phyloP scores from a whole-genome alignment of 2,888 invertebrate genomes.

The Ariolimax columbianus region DNA sequence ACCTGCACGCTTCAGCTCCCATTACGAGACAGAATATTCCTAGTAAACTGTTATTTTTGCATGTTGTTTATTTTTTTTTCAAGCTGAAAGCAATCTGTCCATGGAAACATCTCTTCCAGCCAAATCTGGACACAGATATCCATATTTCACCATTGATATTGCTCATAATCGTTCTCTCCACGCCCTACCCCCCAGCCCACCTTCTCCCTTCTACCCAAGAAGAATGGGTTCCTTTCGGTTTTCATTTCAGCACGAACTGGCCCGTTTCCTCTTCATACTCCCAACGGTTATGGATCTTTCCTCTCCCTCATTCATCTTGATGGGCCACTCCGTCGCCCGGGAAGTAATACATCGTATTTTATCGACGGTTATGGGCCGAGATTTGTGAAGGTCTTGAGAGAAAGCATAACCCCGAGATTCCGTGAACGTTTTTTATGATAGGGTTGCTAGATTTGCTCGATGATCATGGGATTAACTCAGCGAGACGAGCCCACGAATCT shows the following conservation, averaged over 20 bases:
- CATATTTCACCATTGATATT: slow-evolving; percentile 31
- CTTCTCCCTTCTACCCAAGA: not conserved
- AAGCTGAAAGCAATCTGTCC: not conserved
- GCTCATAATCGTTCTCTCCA: slow-evolving; percentile 5
- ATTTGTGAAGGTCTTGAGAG: slow-evolving; percentile 45
- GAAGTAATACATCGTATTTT: slow-evolving; percentile 38
- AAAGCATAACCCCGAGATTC: slow-evolving; percentile 38
- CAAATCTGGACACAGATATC: slow-evolving; percentile 19
- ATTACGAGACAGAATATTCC: not conserved
- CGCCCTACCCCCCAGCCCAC: not conserved
- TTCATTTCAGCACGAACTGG: slow-evolving; percentile 35
- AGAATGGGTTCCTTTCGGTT: slow-evolving; percentile 37
- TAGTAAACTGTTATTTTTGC: not conserved
- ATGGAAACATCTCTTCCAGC: not conserved
- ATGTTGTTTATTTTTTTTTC: too few relatives aligned
- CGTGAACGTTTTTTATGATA: slow-evolving; percentile 11
- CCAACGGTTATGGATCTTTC: slow-evolving; percentile 37
- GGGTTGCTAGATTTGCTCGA: slow-evolving; percentile 26
- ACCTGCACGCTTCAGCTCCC: not conserved
- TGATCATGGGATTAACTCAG: slow-evolving; percentile 27
- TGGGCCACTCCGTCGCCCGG: slow-evolving; percentile 23
- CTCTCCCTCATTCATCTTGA: slow-evolving; percentile 35
- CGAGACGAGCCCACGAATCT: slow-evolving; percentile 5
- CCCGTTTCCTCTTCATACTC: slow-evolving; percentile 7
- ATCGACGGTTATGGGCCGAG: slow-evolving; percentile 39